Conservation (phyloP, 2,797 vertebrate genomes). For the Stomatorhinus walkeri region DNA sequence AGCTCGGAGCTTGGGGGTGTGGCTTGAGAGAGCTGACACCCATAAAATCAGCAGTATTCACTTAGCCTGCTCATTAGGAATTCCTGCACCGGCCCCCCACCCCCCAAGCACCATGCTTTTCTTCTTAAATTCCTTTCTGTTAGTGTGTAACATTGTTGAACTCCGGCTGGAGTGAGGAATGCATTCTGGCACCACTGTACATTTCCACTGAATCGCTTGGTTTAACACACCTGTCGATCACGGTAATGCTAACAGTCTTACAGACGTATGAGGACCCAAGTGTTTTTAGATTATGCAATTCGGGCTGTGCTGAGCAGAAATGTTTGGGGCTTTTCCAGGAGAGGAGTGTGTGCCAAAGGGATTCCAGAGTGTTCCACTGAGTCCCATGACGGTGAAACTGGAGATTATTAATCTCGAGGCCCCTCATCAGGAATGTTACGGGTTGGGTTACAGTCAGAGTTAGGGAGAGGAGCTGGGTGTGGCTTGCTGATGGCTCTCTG, state of each 20-base stretch:
- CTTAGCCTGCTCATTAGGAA: background rate
- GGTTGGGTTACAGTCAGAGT: background rate
- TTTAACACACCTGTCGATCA: background rate
- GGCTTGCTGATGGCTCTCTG: background rate
- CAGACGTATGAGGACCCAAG: background rate
- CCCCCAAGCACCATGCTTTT: background rate
- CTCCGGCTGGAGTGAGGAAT: background rate
- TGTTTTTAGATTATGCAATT: conserved; percentile 12
- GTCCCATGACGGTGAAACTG: background rate
- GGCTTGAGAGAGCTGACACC: background rate
- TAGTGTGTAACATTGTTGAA: conserved; percentile 9
- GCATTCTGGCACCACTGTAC: background rate
- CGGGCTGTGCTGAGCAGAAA: background rate
- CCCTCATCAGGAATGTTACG: background rate
- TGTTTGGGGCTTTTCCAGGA: background rate
- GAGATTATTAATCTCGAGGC: background rate
- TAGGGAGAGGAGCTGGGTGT: background rate
- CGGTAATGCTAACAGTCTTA: background rate
- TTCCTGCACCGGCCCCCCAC: background rate
- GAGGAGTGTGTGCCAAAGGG: background rate
- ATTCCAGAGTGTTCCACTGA: background rate
- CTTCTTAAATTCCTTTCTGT: conserved; percentile 15
- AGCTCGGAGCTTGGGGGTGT: conserved; percentile 10
- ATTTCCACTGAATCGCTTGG: background rate
- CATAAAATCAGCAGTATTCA: background rate